phyloP scores from a whole-genome alignment of 1,140 invertebrate genomes.

The Arctopsyche grandis region DNA sequence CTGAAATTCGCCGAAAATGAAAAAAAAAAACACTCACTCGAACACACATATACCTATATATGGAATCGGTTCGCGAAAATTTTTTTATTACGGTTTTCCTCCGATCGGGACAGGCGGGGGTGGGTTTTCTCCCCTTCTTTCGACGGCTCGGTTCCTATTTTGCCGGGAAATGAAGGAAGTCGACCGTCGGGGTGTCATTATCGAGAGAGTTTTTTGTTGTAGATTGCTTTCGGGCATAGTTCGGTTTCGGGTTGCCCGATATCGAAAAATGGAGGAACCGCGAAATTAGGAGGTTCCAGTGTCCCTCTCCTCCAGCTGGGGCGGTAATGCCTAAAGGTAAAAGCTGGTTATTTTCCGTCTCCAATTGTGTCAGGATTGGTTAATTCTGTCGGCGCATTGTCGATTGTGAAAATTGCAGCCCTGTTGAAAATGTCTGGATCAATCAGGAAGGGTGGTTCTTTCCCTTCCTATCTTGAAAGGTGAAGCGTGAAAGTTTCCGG shows the following conservation, averaged over 20 bases:
- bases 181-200: constrained; percentile 37
- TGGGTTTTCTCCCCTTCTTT: neutral
- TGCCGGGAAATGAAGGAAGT: constrained; percentile 40
- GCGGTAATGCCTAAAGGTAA: neutral
- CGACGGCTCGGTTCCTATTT: constrained; percentile 6
- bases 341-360: neutral
- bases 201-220: constrained; percentile 44
- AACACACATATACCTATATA: neutral
- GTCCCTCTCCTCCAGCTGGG: neutral
- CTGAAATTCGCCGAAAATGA: constrained; percentile 21
- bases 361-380: no score
- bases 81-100: constrained; percentile 39
- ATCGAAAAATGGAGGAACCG: neutral
- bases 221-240: constrained; percentile 36
- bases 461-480: neutral
- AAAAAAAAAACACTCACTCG: constrained; percentile 3
- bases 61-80: constrained; percentile 28
- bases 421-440: neutral
- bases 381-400: no score
- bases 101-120: neutral
- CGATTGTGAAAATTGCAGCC: no score
- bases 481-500: constrained; percentile 26
- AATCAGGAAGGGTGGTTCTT: neutral
- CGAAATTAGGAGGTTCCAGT: neutral
- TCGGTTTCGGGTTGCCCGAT: constrained; percentile 23